Evolutionary conservation across 2,797 vertebrate species (phyloP).

Genomic region (Coregonus ussuriensis): DNA sequence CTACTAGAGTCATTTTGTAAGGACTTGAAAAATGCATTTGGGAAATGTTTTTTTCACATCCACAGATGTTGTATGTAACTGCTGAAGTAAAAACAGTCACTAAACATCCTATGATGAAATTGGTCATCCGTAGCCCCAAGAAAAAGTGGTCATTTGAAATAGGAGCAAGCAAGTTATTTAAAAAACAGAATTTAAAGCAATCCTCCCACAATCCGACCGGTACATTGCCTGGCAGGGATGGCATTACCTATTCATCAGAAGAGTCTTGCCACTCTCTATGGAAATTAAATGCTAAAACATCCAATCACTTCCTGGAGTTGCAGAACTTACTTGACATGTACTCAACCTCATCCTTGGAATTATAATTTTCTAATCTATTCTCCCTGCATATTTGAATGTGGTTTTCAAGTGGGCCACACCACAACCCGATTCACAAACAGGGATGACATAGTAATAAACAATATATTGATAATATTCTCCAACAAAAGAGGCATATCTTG

Average conservation of each 20-base stretch:
- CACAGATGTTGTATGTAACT: not conserved
- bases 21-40: not conserved
- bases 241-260: constrained; percentile 40
- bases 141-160: constrained; percentile 35
- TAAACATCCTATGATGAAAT: not conserved
- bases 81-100: not conserved
- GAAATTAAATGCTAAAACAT: constrained; percentile 43
- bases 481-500: not conserved
- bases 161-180: constrained; percentile 28
- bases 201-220: constrained; percentile 31
- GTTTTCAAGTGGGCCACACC: not conserved
- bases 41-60: not conserved
- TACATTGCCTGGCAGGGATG: constrained; percentile 21
- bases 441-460: not conserved
- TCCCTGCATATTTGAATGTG: not conserved
- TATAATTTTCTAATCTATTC: not conserved
- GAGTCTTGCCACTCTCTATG: constrained; percentile 35
- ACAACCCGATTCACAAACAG: not conserved
- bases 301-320: constrained; percentile 32
- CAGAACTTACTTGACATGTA: constrained; percentile 18
- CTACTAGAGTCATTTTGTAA: constrained; percentile 4
- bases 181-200: constrained; percentile 36
- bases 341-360: constrained; percentile 4
- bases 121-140: constrained; percentile 23
- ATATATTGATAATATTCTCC: not conserved